phyloP scores from a whole-genome alignment of 2,797 vertebrate species.

The Chromis chromis region DNA sequence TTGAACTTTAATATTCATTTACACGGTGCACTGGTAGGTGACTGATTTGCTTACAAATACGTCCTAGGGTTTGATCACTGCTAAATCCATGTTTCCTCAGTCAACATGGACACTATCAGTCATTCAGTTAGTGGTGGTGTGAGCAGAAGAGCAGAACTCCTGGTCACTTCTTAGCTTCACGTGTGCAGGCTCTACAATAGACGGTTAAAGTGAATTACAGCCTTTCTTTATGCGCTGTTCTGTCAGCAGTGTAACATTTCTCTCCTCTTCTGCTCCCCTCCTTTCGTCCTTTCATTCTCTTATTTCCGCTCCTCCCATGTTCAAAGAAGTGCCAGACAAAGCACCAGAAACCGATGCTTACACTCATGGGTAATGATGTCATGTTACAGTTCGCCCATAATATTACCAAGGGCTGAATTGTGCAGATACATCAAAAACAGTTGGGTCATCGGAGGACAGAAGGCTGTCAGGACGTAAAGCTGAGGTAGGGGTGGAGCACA shows the following conservation, averaged over 20 bases:
- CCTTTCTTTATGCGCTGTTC: conserved; percentile 6
- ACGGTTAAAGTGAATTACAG: conserved; percentile 29
- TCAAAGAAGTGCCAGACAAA: conserved; percentile 50
- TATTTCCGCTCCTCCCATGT: conserved; percentile 29
- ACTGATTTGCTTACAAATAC: no score
- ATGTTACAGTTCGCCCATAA: conserved; percentile 29
- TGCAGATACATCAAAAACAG: conserved; percentile 31
- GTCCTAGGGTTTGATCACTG: no score
- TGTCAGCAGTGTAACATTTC: conserved; percentile 24
- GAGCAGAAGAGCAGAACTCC: conserved; percentile 18
- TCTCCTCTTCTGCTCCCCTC: conserved; percentile 31
- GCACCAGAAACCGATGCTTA: conserved; percentile 40
- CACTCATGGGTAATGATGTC: conserved; percentile 59
- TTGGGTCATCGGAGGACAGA: conserved; percentile 19
- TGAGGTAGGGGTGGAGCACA: conserved; percentile 22
- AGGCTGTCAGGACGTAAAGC: conserved; percentile 5
- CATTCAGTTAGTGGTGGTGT: neutral
- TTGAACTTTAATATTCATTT: neutral
- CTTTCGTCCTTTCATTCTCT: conserved; percentile 25
- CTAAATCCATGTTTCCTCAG: no score
- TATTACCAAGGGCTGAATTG: conserved; percentile 16
- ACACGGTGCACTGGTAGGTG: no score
- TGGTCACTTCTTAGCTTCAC: neutral
- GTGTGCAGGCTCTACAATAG: conserved; percentile 10
- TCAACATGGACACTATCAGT: no score